Evolutionary conservation across 2,113 vertebrate genomes (phyloP).

Genomic region (Pan paniscus): DNA sequence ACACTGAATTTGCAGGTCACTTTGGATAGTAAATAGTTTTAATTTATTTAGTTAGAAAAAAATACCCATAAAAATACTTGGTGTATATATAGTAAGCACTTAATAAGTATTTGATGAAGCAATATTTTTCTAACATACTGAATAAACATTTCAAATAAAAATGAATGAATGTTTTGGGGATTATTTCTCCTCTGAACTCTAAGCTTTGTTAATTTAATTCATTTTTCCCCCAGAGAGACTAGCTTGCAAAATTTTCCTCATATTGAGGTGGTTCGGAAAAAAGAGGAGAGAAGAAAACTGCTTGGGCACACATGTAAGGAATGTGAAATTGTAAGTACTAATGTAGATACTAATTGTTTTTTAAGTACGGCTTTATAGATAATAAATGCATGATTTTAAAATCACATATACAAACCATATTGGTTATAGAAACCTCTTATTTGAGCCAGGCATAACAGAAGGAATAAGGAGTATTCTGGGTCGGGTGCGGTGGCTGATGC

Average conservation of each 20-base stretch:
- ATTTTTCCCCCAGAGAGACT: conserved; percentile 80
- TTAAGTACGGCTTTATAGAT: neutral
- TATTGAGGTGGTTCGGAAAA: conserved; percentile 95
- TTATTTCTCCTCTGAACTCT: conserved; percentile 39
- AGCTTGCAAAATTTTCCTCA: conserved; percentile 88
- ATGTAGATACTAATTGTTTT: conserved; percentile 13
- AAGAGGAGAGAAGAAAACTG: conserved; percentile 95
- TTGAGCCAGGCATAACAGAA: neutral
- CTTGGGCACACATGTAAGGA: conserved; percentile 96
- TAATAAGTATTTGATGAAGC: conserved; percentile 44
- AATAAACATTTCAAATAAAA: conserved; percentile 45
- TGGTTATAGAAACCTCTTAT: conserved; percentile 16
- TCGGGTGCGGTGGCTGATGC: no score
- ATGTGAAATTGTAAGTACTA: conserved; percentile 93
- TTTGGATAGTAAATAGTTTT: neutral
- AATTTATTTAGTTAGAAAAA: neutral
- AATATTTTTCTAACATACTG: conserved; percentile 11
- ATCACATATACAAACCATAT: neutral
- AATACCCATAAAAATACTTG: neutral
- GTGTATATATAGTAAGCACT: neutral
- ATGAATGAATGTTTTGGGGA: conserved; percentile 27
- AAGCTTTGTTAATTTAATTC: conserved; percentile 31
- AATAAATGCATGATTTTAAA: conserved; percentile 1
- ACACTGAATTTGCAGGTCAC: neutral
- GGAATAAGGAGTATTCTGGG: neutral